Evolutionary conservation across 2,797 vertebrate species (phyloP), one percentile per base, ranked within the genome.

Genomic region (Hirundo rustica): DNA sequence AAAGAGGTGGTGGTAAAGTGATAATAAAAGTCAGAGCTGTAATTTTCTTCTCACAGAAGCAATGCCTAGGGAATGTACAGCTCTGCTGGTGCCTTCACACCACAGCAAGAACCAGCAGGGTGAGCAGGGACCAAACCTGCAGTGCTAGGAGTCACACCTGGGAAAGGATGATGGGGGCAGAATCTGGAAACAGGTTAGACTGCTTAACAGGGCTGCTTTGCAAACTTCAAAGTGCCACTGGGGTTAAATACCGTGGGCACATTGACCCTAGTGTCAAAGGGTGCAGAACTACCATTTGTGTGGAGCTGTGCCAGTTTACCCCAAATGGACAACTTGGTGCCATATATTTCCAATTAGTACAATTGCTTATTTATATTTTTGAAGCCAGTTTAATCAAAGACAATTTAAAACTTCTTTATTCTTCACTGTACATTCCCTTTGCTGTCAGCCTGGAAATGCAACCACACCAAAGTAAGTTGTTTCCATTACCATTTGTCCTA

Each of bases 21-120:
- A 91, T 92, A 92, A 89, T 92, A 95, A 93, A 95, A 96, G 77
- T 92, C 95, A 68, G 87, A 93, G 93, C 77, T 88, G 93, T 96
- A 80, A 96, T 97, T 96, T 97, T 96, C 89, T 85, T 83, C 85
- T 58, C 90, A 47, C 44, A 30, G 80, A 82, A 87, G 65, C 38
- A 23, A 78, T 85, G 91, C 66, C 96, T 23, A 51, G 94, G 48
- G 53, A 42, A 74, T 2, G 27, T 3, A 17, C 10, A 62, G 76
- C 88, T 53, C 60, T 38, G 38, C 47, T 5, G 8, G 57, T 32
- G 53, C 76, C 66, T 53, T 66, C 50, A 2, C 7, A 36, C 9
- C 65, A 14, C 1, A 1, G 54, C 9, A 7, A 26, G 9, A 62
- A 6, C 0, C 42, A 38, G 18, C 2, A 0, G 65, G 34, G 64